These are phyloP conservation scores for Ardeotis arabs DNA, from an alignment of 2,113 vertebrate species.

Conservation along the genomic window DNA sequence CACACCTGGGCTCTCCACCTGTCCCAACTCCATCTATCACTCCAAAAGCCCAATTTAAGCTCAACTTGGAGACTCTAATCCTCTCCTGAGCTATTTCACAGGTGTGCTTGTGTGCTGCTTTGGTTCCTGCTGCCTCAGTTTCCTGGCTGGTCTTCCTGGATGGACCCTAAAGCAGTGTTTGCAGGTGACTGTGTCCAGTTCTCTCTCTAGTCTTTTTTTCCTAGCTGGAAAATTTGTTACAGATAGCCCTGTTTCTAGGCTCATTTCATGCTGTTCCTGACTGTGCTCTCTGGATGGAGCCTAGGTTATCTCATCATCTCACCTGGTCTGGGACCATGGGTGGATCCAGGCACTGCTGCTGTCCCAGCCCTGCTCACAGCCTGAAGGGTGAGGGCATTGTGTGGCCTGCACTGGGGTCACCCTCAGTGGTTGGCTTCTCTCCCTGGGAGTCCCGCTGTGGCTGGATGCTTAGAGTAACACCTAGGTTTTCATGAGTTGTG, in stretches of 20 bases:
- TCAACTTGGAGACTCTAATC: rapidly evolving
- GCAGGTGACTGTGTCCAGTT: background rate
- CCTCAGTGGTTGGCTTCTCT: background rate
- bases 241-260: background rate
- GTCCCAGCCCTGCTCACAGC: background rate
- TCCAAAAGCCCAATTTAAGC: background rate
- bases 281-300: background rate
- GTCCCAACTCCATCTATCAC: background rate
- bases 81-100: rapidly evolving
- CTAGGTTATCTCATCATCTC: background rate
- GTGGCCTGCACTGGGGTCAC: background rate
- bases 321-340: background rate
- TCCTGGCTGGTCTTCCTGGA: background rate
- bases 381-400: background rate
- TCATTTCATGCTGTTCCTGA: background rate
- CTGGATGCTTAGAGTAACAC: background rate
- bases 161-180: background rate
- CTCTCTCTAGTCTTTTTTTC: background rate
- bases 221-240: background rate
- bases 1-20: background rate
- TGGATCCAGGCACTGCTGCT: background rate
- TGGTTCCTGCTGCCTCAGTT: background rate
- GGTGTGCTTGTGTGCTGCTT: background rate
- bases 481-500: rapidly evolving
- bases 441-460: no score